These are phyloP conservation scores for Ectropis crepuscularia DNA, from an alignment of 2,888 invertebrate species.

Conservation along the genomic window DNA sequence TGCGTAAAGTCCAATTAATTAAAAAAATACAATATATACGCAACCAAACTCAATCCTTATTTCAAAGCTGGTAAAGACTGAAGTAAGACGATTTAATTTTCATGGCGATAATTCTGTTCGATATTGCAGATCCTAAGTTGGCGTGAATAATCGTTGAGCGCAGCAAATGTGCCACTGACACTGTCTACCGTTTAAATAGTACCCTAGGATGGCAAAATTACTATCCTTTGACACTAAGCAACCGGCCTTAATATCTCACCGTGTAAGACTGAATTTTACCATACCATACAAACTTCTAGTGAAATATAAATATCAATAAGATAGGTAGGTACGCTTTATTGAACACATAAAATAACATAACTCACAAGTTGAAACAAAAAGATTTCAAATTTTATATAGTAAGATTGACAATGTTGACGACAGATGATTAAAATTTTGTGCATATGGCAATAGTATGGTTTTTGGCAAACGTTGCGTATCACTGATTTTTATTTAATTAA, in stretches of 20 bases:
- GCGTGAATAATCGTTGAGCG: conserved; percentile 73
- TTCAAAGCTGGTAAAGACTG: conserved; percentile 10
- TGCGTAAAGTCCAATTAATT: conserved; percentile 60
- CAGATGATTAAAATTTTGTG: no score
- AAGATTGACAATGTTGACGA: no score
- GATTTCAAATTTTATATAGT: no score
- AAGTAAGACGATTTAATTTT: conserved; percentile 9
- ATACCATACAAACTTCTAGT: no score
- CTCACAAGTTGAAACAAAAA: no score
- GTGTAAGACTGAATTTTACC: conserved; percentile 40
- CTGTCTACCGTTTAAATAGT: conserved; percentile 55
- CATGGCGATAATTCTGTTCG: conserved; percentile 28
- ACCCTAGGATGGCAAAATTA: conserved; percentile 43
- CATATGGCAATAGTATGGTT: no score
- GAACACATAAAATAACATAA: no score
- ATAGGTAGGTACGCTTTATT: no score
- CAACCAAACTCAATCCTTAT: conserved; percentile 36
- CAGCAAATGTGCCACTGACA: conserved; percentile 63
- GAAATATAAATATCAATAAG: no score
- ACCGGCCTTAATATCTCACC: conserved; percentile 37
- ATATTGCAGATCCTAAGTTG: conserved; percentile 60
- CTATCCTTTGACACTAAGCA: conserved; percentile 43
- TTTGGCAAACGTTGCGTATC: no score
- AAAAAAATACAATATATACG: conserved; percentile 7
- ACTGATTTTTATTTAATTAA: no score